Conservation (phyloP, 2,888 invertebrate genomes). For the Diplolepis rosae region DNA sequence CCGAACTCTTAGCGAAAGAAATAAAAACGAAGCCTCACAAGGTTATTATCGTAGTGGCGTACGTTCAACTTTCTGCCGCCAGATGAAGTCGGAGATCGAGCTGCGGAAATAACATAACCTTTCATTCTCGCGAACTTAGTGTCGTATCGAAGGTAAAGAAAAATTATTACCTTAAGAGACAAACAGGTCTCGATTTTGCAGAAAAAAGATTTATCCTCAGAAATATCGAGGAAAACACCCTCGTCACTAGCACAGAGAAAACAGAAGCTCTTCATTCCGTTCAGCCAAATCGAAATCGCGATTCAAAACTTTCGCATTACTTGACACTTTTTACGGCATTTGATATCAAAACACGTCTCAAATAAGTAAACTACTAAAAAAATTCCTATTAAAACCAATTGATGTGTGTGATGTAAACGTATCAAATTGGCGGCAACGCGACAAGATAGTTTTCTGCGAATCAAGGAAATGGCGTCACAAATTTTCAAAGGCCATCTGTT, state of each 20-base stretch:
- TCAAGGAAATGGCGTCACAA: not conserved
- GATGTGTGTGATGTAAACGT: constrained; percentile 39
- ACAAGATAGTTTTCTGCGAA: not conserved
- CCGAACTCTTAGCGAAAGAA: not conserved
- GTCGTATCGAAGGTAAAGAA: not conserved
- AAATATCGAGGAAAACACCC: constrained; percentile 66
- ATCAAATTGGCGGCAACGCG: constrained; percentile 46
- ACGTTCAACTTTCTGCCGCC: constrained; percentile 23
- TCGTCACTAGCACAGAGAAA: constrained; percentile 69
- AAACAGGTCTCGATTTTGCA: constrained; percentile 61
- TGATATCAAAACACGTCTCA: not conserved
- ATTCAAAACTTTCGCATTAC: not conserved
- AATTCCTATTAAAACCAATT: constrained; percentile 28
- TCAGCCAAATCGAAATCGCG: not conserved
- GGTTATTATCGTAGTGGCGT: constrained; percentile 14
- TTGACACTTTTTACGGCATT: not conserved
- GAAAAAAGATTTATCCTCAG: constrained; percentile 54
- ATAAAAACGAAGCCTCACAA: constrained; percentile 22
- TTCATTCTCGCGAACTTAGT: not conserved
- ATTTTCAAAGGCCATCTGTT: not conserved
- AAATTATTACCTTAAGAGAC: constrained; percentile 59
- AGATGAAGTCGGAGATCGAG: constrained; percentile 9
- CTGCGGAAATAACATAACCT: constrained; percentile 27
- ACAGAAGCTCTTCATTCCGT: constrained; percentile 61
- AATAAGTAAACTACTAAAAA: not conserved